phyloP scores from a whole-genome alignment of 2,113 vertebrate genomes.

The Tragulus kanchil region DNA sequence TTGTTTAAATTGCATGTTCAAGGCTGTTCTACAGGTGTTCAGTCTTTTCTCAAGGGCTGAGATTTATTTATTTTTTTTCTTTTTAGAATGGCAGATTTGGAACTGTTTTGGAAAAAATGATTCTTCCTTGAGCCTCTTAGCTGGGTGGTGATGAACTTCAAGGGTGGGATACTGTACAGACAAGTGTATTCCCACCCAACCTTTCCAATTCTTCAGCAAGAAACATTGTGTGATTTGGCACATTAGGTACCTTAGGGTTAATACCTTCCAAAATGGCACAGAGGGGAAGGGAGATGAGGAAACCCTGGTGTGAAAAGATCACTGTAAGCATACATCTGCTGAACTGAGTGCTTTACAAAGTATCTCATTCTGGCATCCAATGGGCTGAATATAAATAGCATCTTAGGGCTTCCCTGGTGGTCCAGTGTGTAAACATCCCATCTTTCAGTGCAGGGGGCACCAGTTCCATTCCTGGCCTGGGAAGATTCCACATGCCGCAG shows the following conservation, averaged over 20 bases:
- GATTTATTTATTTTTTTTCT: background rate
- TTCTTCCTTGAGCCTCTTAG: conserved; percentile 10
- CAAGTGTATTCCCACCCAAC: too few species aligned
- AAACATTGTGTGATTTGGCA: background rate
- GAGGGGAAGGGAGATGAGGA: background rate
- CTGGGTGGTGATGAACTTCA: conserved; percentile 1
- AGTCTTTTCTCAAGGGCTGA: background rate
- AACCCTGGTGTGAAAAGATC: background rate
- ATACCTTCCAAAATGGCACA: background rate
- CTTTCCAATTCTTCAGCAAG: background rate
- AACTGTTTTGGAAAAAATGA: conserved; percentile 12
- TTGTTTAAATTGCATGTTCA: conserved; percentile 28
- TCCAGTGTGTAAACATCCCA: too few species aligned
- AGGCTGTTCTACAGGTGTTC: background rate
- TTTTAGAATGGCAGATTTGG: conserved; percentile 41
- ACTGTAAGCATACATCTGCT: background rate
- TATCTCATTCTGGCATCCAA: background rate
- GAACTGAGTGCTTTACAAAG: rapidly evolving
- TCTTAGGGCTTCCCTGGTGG: too few species aligned
- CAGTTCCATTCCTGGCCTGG: too few species aligned
- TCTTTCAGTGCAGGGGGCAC: too few species aligned
- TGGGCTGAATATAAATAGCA: background rate
- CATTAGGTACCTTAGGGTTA: background rate
- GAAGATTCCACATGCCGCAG: too few species aligned
- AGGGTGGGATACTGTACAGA: background rate